phyloP scores from a whole-genome alignment of 2,888 invertebrate species.

The Rugalucina vietnamica region DNA sequence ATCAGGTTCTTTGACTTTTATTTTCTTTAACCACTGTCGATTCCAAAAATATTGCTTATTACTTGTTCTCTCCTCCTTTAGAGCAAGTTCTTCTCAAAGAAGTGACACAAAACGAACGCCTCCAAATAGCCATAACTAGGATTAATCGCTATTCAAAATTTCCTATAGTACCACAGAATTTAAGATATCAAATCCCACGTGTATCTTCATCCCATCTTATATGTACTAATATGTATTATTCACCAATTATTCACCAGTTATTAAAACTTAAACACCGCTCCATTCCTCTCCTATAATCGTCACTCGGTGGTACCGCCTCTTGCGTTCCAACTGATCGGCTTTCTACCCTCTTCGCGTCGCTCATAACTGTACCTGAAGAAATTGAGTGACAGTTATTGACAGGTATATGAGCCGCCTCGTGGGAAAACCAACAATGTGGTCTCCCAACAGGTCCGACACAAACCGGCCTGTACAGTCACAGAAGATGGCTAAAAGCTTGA shows the following conservation, averaged over 20 bases:
- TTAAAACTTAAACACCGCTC: neutral
- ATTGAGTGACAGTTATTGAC: conserved; percentile 14
- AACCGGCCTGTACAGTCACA: no score
- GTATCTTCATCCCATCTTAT: conserved; percentile 9
- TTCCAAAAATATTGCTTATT: neutral
- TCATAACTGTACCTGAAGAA: conserved; percentile 6
- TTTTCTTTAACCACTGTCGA: neutral
- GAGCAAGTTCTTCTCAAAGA: neutral
- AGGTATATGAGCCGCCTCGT: neutral
- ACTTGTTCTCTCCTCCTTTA: neutral
- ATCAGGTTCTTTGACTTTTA: neutral
- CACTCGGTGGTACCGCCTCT: neutral
- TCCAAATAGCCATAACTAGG: neutral
- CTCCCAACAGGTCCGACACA: no score
- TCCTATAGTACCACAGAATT: neutral
- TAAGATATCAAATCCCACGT: neutral
- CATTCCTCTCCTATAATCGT: neutral
- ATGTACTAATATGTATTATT: neutral
- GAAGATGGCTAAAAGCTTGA: no score
- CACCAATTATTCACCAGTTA: conserved; percentile 9
- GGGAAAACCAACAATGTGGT: no score
- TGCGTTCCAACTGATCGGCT: neutral
- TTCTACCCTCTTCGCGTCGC: neutral
- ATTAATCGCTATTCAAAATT: neutral
- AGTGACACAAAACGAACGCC: neutral